Base-by-base conservation (phyloP, 92 coral and sea anemone genomes). In the Zoanthus sociatus region DNA sequence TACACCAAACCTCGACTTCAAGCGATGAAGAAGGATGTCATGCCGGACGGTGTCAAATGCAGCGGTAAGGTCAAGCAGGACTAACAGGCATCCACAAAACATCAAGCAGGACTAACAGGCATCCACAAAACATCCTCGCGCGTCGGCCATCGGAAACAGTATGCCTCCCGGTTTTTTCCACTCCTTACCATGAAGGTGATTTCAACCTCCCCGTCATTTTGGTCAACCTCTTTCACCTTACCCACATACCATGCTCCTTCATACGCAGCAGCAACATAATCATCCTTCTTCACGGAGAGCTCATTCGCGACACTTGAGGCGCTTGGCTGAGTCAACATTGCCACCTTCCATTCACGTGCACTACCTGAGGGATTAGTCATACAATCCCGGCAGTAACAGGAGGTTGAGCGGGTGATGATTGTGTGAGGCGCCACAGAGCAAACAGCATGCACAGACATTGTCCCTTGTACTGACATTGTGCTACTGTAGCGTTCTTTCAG, bases 251-350 rank as follows among this genome's bases (percentile, higher is more conserved):
- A 46, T 31, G 3, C 18, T 32, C 82, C 64, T 16, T 79, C 50
- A 51, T 79, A 79, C 14, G 7, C 72, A 18, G 84, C 84, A 7
- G 67, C 72, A 66, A 79, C 84, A 46, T 73, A 56, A 51, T 79
- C 84, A 58, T 66, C 71, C 6, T 17, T 9, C 10, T 66, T 31
- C 9, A 66, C n/a, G 0, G n/a, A 7, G 12, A 66, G 71, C 21
- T 66, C 31, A 66, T 66, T 66, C 42, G n/a, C 31, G 32, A 66
- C 42, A 37, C 42, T 37, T 37, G 42, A 37, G 42, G 42, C 42
- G 42, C 42, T 37, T 66, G 42, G n/a, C 71, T 26, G 71, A 26
- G 32, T 66, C 71, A 66, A n/a, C 73, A 2, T 55, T 61, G 4
- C 61, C 14, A 30, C 32, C 14, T 61, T 79, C 84, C 84, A 79